Conservation (phyloP, 2,888 invertebrate species). For the Rosalia funebris region DNA sequence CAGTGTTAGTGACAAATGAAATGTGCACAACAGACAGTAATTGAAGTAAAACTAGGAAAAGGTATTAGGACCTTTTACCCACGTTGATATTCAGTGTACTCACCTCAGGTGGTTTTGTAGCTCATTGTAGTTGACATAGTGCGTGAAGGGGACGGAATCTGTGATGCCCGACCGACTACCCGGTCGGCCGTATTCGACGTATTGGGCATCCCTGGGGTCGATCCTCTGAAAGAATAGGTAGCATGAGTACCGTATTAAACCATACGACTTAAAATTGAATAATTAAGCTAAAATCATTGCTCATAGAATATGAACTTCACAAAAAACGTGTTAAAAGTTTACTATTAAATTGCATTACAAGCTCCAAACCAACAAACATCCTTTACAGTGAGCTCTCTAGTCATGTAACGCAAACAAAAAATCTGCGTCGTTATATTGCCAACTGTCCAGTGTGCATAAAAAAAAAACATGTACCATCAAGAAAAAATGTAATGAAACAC, state of each 20-base stretch:
- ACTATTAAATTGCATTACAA: too few species aligned
- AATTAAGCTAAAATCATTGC: too few species aligned
- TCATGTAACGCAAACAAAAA: too few species aligned
- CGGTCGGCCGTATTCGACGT: conserved; percentile 65
- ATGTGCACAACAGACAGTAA: conserved; percentile 51
- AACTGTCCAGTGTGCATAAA: too few species aligned
- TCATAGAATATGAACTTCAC: too few species aligned
- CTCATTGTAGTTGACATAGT: conserved; percentile 88
- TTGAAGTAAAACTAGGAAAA: conserved; percentile 36
- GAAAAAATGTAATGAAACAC: too few species aligned
- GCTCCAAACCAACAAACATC: too few species aligned
- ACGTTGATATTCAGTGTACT: conserved; percentile 46
- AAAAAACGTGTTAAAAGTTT: too few species aligned
- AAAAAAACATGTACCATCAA: too few species aligned
- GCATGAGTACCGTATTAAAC: not conserved
- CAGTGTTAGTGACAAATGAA: conserved; percentile 58
- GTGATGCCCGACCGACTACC: conserved; percentile 68
- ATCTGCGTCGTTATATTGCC: too few species aligned
- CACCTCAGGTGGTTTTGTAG: conserved; percentile 86
- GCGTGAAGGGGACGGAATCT: conserved; percentile 69
- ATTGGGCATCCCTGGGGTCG: conserved; percentile 44
- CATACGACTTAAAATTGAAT: too few species aligned
- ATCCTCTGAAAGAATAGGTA: conserved; percentile 35
- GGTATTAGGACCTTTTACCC: conserved; percentile 26
- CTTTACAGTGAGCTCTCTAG: too few species aligned